These are phyloP conservation scores for Chiridota heheva DNA, from an alignment of 35 echinoderm and acorn worm species.

Conservation along the genomic window DNA sequence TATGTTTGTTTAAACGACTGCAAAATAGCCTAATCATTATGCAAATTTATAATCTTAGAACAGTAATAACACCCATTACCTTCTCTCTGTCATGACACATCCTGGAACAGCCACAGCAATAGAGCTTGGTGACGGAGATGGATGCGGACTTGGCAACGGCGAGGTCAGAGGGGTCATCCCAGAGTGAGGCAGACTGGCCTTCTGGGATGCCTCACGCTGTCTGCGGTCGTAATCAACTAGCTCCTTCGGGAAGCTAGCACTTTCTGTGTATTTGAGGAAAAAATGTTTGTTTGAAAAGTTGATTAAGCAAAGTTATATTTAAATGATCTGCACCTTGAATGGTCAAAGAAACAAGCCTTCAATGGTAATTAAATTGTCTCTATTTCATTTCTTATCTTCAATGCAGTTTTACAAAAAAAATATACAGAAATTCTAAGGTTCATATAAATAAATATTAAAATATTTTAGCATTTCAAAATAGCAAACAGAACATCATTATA, in stretches of 20 bases:
- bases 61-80: too few species aligned
- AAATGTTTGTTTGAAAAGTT: neutral
- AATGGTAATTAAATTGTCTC: too few species aligned
- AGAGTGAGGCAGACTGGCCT: conserved; percentile 58
- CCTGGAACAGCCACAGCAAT: conserved; percentile 57
- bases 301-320: neutral
- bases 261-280: conserved; percentile 80
- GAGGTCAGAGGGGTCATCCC: conserved; percentile 87
- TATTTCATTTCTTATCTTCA: too few species aligned
- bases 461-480: too few species aligned
- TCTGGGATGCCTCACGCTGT: conserved; percentile 82
- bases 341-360: too few species aligned
- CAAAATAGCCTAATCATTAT: too few species aligned
- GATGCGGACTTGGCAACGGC: conserved; percentile 82
- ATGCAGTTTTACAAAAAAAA: too few species aligned
- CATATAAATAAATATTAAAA: too few species aligned
- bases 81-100: conserved; percentile 78
- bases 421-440: too few species aligned
- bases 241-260: conserved; percentile 97
- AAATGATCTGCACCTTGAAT: neutral
- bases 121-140: conserved; percentile 69
- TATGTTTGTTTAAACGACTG: too few species aligned
- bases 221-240: conserved; percentile 91
- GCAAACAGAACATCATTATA: too few species aligned
- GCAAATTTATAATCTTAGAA: too few species aligned